Conservation (phyloP, 2,113 vertebrate species). For the Pangasianodon gigas region DNA sequence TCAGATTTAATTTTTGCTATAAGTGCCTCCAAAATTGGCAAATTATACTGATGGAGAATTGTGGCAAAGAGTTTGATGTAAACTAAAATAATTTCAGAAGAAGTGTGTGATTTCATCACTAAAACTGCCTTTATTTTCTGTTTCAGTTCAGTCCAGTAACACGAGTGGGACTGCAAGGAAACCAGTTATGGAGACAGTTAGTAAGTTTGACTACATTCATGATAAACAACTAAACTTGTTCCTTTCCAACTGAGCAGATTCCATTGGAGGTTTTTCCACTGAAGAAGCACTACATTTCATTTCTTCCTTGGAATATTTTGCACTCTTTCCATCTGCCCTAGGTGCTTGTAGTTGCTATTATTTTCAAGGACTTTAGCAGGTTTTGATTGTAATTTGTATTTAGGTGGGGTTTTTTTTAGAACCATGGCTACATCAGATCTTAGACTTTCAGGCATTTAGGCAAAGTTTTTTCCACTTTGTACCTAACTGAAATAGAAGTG, state of each 20-base stretch:
- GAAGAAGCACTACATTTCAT: conserved; percentile 17
- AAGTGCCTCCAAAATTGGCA: neutral
- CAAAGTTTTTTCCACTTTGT: neutral
- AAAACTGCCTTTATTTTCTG: conserved; percentile 47
- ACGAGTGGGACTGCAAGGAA: conserved; percentile 64
- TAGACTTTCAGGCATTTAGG: neutral
- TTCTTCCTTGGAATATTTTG: conserved; percentile 56
- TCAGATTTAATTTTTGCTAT: neutral
- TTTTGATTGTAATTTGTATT: neutral
- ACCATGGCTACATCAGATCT: neutral
- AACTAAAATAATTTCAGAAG: neutral
- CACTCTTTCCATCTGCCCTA: conserved; percentile 40
- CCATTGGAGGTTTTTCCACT: neutral
- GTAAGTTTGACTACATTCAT: conserved; percentile 70
- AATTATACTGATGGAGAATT: neutral
- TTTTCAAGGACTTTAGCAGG: conserved; percentile 37
- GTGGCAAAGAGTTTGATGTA: neutral
- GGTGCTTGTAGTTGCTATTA: conserved; percentile 42
- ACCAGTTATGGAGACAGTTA: conserved; percentile 67
- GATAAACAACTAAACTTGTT: conserved; percentile 52
- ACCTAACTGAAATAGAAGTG: neutral
- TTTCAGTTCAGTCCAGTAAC: conserved; percentile 78
- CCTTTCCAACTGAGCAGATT: conserved; percentile 10
- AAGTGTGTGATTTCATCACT: neutral
- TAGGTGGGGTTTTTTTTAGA: neutral